These are phyloP conservation scores for Hoplodrina ambigua DNA, from an alignment of 2,888 invertebrate genomes.

Conservation along the genomic window DNA sequence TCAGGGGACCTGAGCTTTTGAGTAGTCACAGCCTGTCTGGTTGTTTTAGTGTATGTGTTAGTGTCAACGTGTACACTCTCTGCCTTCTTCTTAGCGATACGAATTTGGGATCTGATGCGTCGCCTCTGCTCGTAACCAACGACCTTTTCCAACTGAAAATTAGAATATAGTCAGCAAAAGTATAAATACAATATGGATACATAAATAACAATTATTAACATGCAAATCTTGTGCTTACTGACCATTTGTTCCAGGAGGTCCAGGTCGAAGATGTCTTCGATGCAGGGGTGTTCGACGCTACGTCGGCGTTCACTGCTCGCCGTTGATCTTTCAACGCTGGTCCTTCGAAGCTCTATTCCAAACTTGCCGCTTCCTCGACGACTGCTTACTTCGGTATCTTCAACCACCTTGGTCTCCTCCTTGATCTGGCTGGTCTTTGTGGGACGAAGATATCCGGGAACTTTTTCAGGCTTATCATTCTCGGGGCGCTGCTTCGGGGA, in stretches of 20 bases:
- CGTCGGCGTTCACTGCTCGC: constrained; percentile 86
- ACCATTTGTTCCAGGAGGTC: constrained; percentile 93
- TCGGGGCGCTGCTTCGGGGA: constrained; percentile 72
- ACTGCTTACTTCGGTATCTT: constrained; percentile 85
- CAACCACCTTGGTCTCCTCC: constrained; percentile 77
- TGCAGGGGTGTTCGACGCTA: constrained; percentile 89
- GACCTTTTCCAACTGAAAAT: constrained; percentile 93
- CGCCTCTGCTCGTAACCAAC: constrained; percentile 94
- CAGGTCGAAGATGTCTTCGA: constrained; percentile 94
- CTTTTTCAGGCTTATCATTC: constrained; percentile 74
- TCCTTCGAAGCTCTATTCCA: constrained; percentile 92
- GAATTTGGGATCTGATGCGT: constrained; percentile 94
- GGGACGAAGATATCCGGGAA: constrained; percentile 81
- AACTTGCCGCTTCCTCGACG: constrained; percentile 91
- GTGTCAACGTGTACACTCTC: constrained; percentile 82
- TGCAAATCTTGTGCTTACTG: constrained; percentile 76
- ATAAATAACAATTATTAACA: constrained; percentile 64
- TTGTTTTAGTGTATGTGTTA: constrained; percentile 69
- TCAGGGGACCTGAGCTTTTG: constrained; percentile 74
- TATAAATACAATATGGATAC: constrained; percentile 61
- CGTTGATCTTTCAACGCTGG: constrained; percentile 88
- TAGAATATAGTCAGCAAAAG: constrained; percentile 65
- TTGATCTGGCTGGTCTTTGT: constrained; percentile 84
- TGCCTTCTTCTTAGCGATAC: constrained; percentile 93
- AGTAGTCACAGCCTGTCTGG: constrained; percentile 69